Percentiles rank a stretch among this genome's conserved stretches.
phyloP scores from a whole-genome alignment of 1,140 invertebrate genomes.

The Leptinotarsa defecta region DNA sequence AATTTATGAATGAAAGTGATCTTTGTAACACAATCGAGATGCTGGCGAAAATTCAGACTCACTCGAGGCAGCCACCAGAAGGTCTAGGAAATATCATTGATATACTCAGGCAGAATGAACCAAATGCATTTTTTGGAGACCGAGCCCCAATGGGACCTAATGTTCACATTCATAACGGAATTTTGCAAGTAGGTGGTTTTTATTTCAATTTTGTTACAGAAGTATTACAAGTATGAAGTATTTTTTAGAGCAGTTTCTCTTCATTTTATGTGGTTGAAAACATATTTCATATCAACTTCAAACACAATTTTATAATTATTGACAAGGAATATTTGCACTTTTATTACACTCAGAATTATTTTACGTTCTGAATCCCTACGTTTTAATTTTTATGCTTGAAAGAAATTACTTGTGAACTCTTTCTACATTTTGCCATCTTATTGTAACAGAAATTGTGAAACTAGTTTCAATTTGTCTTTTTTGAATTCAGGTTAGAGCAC shows the following conservation, averaged over 20 bases:
- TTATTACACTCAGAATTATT: too few species aligned
- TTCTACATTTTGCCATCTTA: too few species aligned
- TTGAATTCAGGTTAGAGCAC: constrained; percentile 63
- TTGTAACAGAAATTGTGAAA: background rate
- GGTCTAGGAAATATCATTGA: constrained; percentile 78
- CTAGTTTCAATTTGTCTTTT: background rate
- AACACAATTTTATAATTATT: too few species aligned
- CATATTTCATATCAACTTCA: too few species aligned
- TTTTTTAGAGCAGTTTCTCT: background rate
- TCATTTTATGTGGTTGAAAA: background rate
- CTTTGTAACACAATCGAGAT: constrained; percentile 84
- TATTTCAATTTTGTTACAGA: too few species aligned
- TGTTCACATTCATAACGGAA: constrained; percentile 91
- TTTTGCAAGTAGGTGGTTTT: constrained; percentile 68
- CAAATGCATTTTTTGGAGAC: constrained; percentile 70
- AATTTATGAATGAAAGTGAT: constrained; percentile 80
- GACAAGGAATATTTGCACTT: too few species aligned
- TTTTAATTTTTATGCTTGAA: too few species aligned
- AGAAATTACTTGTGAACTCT: too few species aligned
- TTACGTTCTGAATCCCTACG: too few species aligned
- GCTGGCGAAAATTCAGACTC: constrained; percentile 72
- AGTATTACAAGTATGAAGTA: background rate
- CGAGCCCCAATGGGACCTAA: constrained; percentile 75
- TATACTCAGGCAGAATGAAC: constrained; percentile 72
- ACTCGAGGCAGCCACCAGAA: constrained; percentile 78